Conservation (phyloP, 1,140 invertebrate genomes). For the Drosophila prosaltans region DNA sequence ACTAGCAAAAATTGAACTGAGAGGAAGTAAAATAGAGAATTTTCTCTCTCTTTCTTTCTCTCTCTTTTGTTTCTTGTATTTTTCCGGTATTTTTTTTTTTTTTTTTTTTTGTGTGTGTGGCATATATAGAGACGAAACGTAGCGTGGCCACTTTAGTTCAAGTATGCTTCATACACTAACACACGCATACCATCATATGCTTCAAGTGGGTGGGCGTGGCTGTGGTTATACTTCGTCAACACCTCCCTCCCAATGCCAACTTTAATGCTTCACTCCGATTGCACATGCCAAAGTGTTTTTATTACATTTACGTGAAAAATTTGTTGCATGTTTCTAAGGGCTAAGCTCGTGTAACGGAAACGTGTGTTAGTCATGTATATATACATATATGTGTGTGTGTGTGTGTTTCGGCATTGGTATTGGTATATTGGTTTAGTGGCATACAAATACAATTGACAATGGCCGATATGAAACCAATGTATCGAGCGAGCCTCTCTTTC, state of each 20-base stretch:
- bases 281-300: slow-evolving; percentile 77
- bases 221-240: not conserved
- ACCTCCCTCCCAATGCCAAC: not conserved
- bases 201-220: slow-evolving; percentile 58
- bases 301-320: slow-evolving; percentile 82
- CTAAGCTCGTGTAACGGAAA: slow-evolving; percentile 64
- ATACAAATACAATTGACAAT: slow-evolving; percentile 62
- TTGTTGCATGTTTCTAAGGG: slow-evolving; percentile 69
- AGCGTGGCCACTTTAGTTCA: slow-evolving; percentile 52
- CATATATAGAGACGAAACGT: slow-evolving; percentile 38
- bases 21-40: slow-evolving; percentile 2
- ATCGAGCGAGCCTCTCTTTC: not conserved
- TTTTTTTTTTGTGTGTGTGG: not conserved
- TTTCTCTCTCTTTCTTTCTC: not conserved
- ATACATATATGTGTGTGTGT: slow-evolving; percentile 12
- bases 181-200: slow-evolving; percentile 25
- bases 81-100: slow-evolving; percentile 12
- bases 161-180: slow-evolving; percentile 49
- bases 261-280: slow-evolving; percentile 8
- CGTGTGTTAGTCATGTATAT: slow-evolving; percentile 13
- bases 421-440: slow-evolving; percentile 46
- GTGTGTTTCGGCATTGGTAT: slow-evolving; percentile 50
- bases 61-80: not conserved
- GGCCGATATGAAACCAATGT: slow-evolving; percentile 6
- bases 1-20: slow-evolving; percentile 39